phyloP scores from a whole-genome alignment of 2,888 invertebrate genomes.

The Asteroscopus sphinx region DNA sequence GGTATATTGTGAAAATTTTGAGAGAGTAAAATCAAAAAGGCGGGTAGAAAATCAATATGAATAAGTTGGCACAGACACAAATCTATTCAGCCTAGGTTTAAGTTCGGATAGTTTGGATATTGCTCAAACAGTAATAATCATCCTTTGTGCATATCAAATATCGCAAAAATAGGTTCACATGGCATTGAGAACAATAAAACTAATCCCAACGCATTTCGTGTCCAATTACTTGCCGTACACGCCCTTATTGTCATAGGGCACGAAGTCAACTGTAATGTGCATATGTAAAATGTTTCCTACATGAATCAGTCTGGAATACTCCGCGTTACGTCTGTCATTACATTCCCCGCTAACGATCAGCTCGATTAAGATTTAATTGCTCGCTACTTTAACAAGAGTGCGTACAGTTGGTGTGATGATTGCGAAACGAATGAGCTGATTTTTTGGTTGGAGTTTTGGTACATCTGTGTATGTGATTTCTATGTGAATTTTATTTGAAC shows the following conservation, averaged over 20 bases:
- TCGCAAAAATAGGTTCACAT: slow-evolving; percentile 17
- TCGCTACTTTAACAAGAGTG: slow-evolving; percentile 60
- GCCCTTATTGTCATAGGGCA: slow-evolving; percentile 40
- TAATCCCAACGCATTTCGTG: slow-evolving; percentile 7
- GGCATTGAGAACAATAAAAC: slow-evolving; percentile 7
- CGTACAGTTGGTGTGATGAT: slow-evolving; percentile 49
- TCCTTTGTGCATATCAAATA: neutral
- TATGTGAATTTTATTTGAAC: slow-evolving; percentile 8
- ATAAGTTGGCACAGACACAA: too few species aligned
- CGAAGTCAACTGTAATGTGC: slow-evolving; percentile 52
- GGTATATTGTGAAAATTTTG: too few species aligned
- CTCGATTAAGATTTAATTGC: slow-evolving; percentile 73
- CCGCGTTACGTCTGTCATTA: slow-evolving; percentile 42
- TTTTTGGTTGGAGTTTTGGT: slow-evolving; percentile 29
- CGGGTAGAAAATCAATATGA: too few species aligned
- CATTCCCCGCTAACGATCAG: slow-evolving; percentile 46
- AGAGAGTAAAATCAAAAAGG: too few species aligned
- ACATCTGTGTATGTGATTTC: slow-evolving; percentile 14
- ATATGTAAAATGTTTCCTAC: slow-evolving; percentile 56
- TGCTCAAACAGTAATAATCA: too few species aligned
- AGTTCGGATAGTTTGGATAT: too few species aligned
- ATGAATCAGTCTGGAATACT: slow-evolving; percentile 46
- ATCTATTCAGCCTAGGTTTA: too few species aligned
- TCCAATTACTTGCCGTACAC: slow-evolving; percentile 14
- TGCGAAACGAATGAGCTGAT: slow-evolving; percentile 51